A percentile compares a stretch with the other conserved stretches of the same genome.
Evolutionary conservation across 2,113 vertebrate genomes (phyloP).

Genomic region (Cyrtonyx montezumae): DNA sequence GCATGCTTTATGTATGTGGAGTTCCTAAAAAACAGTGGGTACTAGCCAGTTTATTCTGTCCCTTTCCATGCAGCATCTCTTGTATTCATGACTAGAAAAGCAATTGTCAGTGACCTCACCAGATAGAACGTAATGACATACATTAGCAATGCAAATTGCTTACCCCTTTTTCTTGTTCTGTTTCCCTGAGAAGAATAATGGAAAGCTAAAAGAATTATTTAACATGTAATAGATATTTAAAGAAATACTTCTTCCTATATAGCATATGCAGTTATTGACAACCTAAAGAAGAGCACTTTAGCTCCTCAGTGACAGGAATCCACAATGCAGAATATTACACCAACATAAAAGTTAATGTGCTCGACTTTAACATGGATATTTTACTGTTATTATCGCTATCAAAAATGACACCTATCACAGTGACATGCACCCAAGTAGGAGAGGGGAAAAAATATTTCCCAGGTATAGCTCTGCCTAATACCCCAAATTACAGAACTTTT

Average conservation of each 20-base stretch:
- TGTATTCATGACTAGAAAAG: neutral
- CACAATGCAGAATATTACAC: constrained; percentile 25
- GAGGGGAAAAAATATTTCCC: neutral
- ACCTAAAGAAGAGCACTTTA: constrained; percentile 7
- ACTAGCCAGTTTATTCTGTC: neutral
- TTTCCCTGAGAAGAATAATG: constrained; percentile 33
- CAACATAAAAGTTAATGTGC: constrained; percentile 64
- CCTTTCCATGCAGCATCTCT: neutral
- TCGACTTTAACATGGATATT: constrained; percentile 32
- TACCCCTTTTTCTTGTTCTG: neutral
- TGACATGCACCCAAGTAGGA: constrained; percentile 12
- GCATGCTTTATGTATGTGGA: neutral
- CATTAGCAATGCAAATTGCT: neutral
- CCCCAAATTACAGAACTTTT: constrained; percentile 48
- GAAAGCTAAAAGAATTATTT: constrained; percentile 52
- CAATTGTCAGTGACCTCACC: neutral
- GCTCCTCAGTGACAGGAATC: constrained; percentile 48
- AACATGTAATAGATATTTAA: constrained; percentile 51
- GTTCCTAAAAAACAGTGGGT: neutral
- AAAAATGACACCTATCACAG: constrained; percentile 57
- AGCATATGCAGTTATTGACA: neutral
- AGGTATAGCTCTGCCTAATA: constrained; percentile 45
- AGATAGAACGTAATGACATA: neutral
- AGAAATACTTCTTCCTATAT: constrained; percentile 56
- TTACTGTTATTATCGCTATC: constrained; percentile 54